Evolutionary conservation across 2,888 invertebrate species (phyloP), one percentile per base, ranked within the genome.

Genomic region (Diarsia rubi): DNA sequence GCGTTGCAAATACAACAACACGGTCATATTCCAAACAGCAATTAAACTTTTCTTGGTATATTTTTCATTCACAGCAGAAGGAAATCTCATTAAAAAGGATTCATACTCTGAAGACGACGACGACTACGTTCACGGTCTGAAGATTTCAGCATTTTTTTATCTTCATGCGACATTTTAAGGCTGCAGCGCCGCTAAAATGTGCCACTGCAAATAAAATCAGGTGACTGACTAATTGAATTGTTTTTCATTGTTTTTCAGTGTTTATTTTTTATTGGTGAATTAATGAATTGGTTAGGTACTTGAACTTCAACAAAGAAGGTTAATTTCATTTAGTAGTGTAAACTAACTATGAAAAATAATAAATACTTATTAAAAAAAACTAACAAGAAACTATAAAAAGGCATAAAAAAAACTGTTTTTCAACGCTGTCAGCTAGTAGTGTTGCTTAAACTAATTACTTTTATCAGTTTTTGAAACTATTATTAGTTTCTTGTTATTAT

Each of bases 1-100:
- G n/a, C 3, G 31, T 62, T 11, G 14, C n/a, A 37, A 62, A 62
- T 62, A n/a, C n/a, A 42, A 42, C 14, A 62, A 3, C 37, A 5
- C n/a, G 37, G 21, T n/a, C 5, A 37, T 21, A 3, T 21, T n/a
- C 14, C n/a, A 12, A 42, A 42, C 42, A 6, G 24, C 24, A 42
- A 14, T 42, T 3, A 2, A 54, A 11, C 14, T 27, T 6, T 62
- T 42, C 62, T n/a, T n/a, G 42, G 16, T 49, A 44, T 14, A 78
- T 52, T 45, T 63, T 69, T 69, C 65, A 82, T 78, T 83, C 68
- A 74, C 59, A 70, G 31, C 69, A 37, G 76, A 77, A 71, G 64
- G 73, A 78, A 75, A 85, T 77, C 83, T 83, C 77, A 83, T 84
- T 85, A 83, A 83, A 83, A 65, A 71, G 70, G 37, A 80, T 68